A percentile compares a stretch with the other conserved stretches of the same genome.
Conservation (phyloP, 2,797 vertebrate species). For the Peromyscus eremicus region DNA sequence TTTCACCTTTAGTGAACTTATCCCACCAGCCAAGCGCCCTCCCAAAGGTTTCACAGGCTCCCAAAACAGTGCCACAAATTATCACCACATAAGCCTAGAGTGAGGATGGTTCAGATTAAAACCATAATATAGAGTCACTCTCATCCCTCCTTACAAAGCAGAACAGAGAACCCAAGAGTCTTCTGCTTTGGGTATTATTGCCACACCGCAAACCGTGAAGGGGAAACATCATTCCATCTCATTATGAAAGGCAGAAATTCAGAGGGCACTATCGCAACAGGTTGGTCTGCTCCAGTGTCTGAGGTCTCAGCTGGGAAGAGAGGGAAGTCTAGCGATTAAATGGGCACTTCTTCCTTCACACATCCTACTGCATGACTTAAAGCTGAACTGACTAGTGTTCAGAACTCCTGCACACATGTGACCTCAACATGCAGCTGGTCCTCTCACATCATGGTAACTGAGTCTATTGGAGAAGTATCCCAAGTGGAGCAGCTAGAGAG, state of each 20-base stretch:
- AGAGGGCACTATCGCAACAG: background rate
- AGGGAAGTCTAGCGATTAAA: background rate
- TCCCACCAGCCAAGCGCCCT: background rate
- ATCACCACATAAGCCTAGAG: background rate
- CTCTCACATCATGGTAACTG: background rate
- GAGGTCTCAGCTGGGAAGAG: background rate
- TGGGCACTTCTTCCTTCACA: background rate
- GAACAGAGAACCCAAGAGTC: background rate
- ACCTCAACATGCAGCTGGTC: background rate
- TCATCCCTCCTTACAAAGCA: background rate
- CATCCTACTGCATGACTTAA: background rate
- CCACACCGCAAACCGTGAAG: background rate
- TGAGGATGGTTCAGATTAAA: background rate
- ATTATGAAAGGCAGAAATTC: background rate
- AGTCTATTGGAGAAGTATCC: background rate
- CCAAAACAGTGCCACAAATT: background rate
- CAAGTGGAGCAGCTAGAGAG: background rate
- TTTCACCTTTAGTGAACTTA: background rate
- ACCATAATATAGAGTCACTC: background rate
- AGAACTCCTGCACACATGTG: background rate
- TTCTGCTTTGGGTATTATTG: background rate
- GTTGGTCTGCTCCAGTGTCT: background rate
- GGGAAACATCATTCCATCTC: background rate
- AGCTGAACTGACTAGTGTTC: background rate
- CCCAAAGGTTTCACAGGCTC: background rate